Base-by-base conservation (phyloP, 2,797 vertebrate species). In the Anguilla pacifica region DNA sequence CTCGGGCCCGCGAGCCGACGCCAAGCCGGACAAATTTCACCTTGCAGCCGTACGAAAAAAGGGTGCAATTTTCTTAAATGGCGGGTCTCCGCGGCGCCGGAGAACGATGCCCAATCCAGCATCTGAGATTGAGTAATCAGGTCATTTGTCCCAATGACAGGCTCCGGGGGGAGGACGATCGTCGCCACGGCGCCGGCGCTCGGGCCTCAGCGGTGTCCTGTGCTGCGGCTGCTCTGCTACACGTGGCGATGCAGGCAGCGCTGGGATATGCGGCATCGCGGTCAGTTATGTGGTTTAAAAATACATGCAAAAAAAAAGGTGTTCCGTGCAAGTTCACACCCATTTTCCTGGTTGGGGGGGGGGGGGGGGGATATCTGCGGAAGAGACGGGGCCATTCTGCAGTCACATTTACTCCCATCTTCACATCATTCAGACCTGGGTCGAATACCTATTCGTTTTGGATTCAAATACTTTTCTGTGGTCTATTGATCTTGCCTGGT, bases 101-200 rank as follows among this genome's bases (percentile, higher is more conserved):
- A 83, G 85, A 88, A 86, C 35, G 61, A n/a, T 57, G 88, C 35
- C 86, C 89, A 88, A 88, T 92, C 88, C 87, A 87, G 91, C 87
- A 64, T 43, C 87, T 87, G 87, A 86, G 90, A 91, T 89, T 87
- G 86, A 86, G 89, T 91, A 92, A 96, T 96, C 95, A 96, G 95
- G 95, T 96, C 94, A 96, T 96, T 96, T 96, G 93, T 94, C 93
- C 93, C 95, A 96, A 95, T 95, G 94, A 95, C 94, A 94, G 95
- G 93, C 92, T 96, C 95, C 94, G 94, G 82, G 92, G 92, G 39
- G 39, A 39, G 39, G 91, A 89, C 93, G 92, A 94, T 93, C 91
- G 94, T 93, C 90, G 89, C 92, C 91, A 94, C 94, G 91, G 94
- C 95, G 94, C 94, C 92, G 93, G 93, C 92, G 88, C 93, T 90